Conservation (phyloP, 2,113 vertebrate genomes). For the Centropus unirufus region DNA sequence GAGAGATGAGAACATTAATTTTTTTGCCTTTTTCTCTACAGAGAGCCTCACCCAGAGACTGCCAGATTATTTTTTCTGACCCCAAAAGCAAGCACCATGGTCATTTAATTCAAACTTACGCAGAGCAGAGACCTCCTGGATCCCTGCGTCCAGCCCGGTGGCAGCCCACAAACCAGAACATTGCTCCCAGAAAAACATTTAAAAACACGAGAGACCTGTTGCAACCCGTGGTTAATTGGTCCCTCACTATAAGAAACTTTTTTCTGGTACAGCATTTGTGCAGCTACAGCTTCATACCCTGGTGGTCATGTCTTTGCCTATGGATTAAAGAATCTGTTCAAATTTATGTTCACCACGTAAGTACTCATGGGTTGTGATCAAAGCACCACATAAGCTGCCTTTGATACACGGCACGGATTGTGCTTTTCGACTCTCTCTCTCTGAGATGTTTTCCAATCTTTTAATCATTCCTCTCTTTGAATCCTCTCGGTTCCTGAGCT, state of each 20-base stretch:
- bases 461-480: not conserved
- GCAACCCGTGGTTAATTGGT: no score
- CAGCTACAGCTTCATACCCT: not conserved
- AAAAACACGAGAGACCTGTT: not conserved
- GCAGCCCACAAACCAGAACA: not conserved
- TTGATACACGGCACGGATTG: not conserved
- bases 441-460: not conserved
- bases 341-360: not conserved
- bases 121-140: not conserved
- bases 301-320: not conserved
- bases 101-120: not conserved
- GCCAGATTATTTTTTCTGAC: not conserved
- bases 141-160: fast-evolving
- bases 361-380: not conserved
- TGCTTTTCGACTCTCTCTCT: not conserved
- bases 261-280: not conserved
- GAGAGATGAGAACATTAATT: not conserved
- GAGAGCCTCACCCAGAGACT: not conserved
- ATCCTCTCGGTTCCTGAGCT: not conserved
- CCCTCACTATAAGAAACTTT: not conserved
- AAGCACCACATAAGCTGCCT: not conserved
- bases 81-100: not conserved
- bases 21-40: not conserved
- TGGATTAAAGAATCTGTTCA: not conserved
- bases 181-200: no score